Percentiles rank a stretch among this genome's conserved stretches.
These are phyloP conservation scores for Megatriorchis doriae DNA, from an alignment of 2,113 vertebrate species.

Conservation along the genomic window DNA sequence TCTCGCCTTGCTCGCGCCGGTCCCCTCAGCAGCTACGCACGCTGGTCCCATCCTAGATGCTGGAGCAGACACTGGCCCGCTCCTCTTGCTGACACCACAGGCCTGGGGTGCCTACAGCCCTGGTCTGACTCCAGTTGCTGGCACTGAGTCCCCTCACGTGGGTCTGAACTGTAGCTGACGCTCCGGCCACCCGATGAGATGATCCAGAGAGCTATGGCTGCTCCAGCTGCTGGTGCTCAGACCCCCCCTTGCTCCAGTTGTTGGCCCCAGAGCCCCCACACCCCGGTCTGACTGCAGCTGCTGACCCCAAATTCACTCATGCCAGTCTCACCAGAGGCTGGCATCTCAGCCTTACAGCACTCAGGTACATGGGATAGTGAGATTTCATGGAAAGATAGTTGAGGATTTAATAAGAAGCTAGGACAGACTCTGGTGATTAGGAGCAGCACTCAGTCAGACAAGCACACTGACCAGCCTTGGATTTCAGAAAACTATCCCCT, in stretches of 20 bases:
- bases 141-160: background rate
- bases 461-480: background rate
- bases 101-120: background rate
- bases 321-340: background rate
- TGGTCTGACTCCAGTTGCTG: background rate
- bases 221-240: background rate
- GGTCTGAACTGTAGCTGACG: background rate
- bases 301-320: background rate
- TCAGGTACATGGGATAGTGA: background rate
- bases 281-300: background rate
- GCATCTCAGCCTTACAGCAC: background rate
- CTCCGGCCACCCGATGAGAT: fast-evolving
- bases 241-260: background rate
- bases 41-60: background rate
- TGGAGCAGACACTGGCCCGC: background rate
- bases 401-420: background rate
- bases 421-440: background rate
- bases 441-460: background rate
- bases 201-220: background rate
- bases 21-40: background rate
- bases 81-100: background rate
- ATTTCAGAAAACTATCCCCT: background rate
- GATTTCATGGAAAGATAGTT: background rate
- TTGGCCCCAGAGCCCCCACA: background rate
- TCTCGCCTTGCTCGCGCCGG: background rate